Base-by-base conservation (phyloP, 1,140 invertebrate genomes). In the Sinonovacula constricta region DNA sequence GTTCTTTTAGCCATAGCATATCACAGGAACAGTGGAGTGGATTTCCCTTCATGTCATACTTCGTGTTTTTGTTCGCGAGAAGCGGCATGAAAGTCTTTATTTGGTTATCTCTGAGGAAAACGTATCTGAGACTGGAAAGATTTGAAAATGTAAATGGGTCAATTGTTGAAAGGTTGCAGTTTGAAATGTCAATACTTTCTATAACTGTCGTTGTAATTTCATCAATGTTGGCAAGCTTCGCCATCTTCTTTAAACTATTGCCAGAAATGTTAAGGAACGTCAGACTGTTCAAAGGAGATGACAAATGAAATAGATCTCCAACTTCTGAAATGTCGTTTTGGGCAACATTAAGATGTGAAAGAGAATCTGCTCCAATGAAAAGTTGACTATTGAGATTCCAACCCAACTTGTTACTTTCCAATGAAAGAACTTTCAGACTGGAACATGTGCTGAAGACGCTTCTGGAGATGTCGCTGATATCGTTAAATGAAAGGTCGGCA, bases 1-100 rank as follows among this genome's bases (percentile, higher is more conserved):
- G 49, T 76, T 76, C 62, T 67, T 15, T n/a, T 12, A 76, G 28
- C 72, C 72, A 76, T 7, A 53, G 36, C 72, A 66, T 76, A 49
- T 53, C 67, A n/a, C 72, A 76, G 7, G 62, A 53, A n/a, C 72
- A 76, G 12, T 54, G 14, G 15, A 76, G 4, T 2, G 72, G 72
- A 59, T 76, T 76, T 3, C 30, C 33, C 4, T 30, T 24, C 4
- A 76, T 24, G 34, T 67, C 33, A 49, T 67, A 76, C 4, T 57
- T 67, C 14, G 72, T 66, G 7, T 18, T 24, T 1, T 36, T 33
- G n/a, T 56, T 28, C 3, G 62, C 54, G 7, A 67, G 34, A 49
- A 66, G 33, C 39, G 62, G 53, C 24, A 53, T 59, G 34, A 76
- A 76, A 15, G 63, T 67, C 24, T 56, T 33, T 10, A 76, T 30